Evolutionary conservation across 1,140 invertebrate genomes (phyloP), one percentile per base, ranked within the genome.

Genomic region (Acyrthosiphon pisum): DNA sequence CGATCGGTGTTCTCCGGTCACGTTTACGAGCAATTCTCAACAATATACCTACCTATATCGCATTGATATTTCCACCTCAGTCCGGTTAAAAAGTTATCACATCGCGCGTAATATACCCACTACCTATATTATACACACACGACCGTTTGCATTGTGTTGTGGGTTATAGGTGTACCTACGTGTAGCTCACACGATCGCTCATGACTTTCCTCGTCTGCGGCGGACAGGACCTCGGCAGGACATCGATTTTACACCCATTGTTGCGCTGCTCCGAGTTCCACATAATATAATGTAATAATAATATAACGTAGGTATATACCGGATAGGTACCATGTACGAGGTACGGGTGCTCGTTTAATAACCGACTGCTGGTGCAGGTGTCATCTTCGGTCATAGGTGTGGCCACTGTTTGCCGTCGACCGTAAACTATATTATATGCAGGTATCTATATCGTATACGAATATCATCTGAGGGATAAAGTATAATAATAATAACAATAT

Each of bases 171-270:
- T n/a, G n/a, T 9, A 30, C 7, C 11, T 76, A 6, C 60, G 60
- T n/a, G 14, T 18, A n/a, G 60, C 30, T 90, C 53, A 60, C 89
- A 90, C 53, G 35, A 46, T 88, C 48, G 86, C 30, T 48, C 86
- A 50, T 88, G 86, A 50, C 46, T 50, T 48, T 48, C 6, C 46
- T 88, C 41, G 41, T 41, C 30, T 14, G 9, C 44, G 46, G 18
- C 6, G 30, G 60, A 76, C 86, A n/a, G 46, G n/a, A 90, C 56
- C 48, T 6, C 89, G 89, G 89, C 35, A 30, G 89, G 53, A 90
- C 89, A 41, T 53, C 50, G 89, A 41, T 90, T n/a, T 60, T 60
- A 90, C 37, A 90, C 35, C 50, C 50, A 90, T 90, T 90, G 89
- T 90, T 20, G 53, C 41, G 50, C 1, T 18, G 83, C 11, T 23